Conservation (phyloP, 1,140 invertebrate species). For the Heterodera schachtii region DNA sequence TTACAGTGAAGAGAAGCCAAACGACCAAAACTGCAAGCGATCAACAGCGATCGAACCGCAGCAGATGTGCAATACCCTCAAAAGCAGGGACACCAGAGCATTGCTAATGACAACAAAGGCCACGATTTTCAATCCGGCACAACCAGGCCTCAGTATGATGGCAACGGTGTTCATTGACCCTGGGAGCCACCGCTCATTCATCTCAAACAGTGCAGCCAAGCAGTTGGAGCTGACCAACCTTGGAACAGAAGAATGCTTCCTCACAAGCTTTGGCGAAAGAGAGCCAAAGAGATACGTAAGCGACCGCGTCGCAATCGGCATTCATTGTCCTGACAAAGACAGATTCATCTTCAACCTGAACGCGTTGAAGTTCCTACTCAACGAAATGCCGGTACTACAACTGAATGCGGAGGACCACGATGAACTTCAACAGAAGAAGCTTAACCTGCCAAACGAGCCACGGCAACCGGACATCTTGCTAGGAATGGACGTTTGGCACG, state of each 20-base stretch:
- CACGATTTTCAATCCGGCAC: neutral
- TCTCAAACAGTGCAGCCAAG: neutral
- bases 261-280: neutral
- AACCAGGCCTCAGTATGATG: neutral
- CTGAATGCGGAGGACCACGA: neutral
- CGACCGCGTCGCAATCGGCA: neutral
- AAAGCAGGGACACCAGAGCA: neutral
- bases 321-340: neutral
- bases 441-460: neutral
- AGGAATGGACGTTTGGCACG: neutral
- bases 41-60: too few relatives aligned
- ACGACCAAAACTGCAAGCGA: too few relatives aligned
- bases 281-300: constrained; percentile 8
- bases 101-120: neutral
- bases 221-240: neutral
- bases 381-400: neutral
- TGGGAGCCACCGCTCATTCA: neutral
- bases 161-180: neutral
- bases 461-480: neutral
- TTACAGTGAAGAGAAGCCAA: too few relatives aligned
- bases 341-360: neutral
- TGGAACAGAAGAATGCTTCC: neutral
- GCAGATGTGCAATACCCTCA: too few relatives aligned
- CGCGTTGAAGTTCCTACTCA: neutral
- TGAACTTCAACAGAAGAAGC: neutral